These are phyloP conservation scores for Pipistrellus pygmaeus DNA, from an alignment of 2,797 vertebrate species.

Conservation along the genomic window DNA sequence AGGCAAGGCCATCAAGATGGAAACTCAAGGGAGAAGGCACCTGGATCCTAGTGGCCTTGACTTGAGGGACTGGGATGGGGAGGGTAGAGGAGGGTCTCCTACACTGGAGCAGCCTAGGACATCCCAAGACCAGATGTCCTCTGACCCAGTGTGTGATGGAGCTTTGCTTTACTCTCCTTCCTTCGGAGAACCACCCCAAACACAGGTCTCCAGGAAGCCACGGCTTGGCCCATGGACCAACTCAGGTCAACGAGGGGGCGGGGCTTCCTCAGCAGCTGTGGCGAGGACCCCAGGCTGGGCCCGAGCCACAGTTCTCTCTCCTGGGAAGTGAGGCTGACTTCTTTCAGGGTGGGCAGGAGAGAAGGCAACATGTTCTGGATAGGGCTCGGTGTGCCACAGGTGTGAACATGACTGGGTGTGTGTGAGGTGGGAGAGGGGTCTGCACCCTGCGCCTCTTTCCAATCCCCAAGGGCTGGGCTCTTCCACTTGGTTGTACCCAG, in stretches of 20 bases:
- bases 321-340: background rate
- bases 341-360: background rate
- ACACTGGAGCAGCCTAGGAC: background rate
- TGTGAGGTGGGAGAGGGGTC: rapidly evolving
- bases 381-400: background rate
- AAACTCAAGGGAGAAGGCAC: background rate
- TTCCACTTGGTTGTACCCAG: rapidly evolving
- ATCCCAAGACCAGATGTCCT: background rate
- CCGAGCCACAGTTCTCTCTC: background rate
- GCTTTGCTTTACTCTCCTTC: background rate
- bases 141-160: background rate
- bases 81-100: background rate
- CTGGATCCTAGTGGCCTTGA: background rate
- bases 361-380: background rate
- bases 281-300: background rate
- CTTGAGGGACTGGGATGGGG: background rate
- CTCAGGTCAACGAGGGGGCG: background rate
- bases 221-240: background rate
- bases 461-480: background rate
- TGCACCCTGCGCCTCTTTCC: background rate
- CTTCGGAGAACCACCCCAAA: background rate
- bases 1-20: background rate
- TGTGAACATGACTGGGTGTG: background rate
- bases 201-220: background rate
- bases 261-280: background rate